A percentile compares a stretch with the other conserved stretches of the same genome.
These are phyloP conservation scores for Reticulitermes speratus DNA, from an alignment of 1,140 invertebrate genomes.

Conservation along the genomic window DNA sequence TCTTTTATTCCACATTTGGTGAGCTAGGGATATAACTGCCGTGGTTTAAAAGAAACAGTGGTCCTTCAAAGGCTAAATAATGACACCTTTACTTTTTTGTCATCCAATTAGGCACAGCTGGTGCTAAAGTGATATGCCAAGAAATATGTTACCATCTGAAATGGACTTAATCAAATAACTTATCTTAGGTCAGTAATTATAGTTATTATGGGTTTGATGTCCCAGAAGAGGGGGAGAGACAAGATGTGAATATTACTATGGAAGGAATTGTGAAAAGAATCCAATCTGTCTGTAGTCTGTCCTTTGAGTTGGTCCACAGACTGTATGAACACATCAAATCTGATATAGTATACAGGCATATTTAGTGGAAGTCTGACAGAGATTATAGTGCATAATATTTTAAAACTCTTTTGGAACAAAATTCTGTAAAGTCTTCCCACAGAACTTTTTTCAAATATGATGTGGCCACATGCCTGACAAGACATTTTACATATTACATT, in stretches of 20 bases:
- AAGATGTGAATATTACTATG: neutral
- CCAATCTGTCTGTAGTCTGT: no score
- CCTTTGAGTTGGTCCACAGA: no score
- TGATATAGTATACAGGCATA: neutral
- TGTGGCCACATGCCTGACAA: neutral
- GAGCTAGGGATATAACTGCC: no score
- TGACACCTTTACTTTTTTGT: no score
- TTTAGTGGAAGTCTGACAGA: neutral
- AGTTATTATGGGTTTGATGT: neutral
- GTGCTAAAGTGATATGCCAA: neutral
- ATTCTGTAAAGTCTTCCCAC: neutral
- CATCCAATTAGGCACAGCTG: no score
- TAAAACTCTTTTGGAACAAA: neutral
- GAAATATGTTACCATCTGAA: neutral
- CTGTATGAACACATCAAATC: neutral
- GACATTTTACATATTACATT: neutral
- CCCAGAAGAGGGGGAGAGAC: neutral
- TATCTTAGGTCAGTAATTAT: neutral
- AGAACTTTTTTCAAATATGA: neutral
- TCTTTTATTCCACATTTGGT: no score
- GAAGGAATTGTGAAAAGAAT: no score
- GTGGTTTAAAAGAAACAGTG: no score
- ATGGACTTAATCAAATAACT: neutral
- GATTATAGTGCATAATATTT: neutral
- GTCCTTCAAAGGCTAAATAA: no score